A percentile compares a stretch with the other conserved stretches of the same genome.
Conservation (phyloP, 2,888 invertebrate species). For the Therioaphis trifolii region DNA sequence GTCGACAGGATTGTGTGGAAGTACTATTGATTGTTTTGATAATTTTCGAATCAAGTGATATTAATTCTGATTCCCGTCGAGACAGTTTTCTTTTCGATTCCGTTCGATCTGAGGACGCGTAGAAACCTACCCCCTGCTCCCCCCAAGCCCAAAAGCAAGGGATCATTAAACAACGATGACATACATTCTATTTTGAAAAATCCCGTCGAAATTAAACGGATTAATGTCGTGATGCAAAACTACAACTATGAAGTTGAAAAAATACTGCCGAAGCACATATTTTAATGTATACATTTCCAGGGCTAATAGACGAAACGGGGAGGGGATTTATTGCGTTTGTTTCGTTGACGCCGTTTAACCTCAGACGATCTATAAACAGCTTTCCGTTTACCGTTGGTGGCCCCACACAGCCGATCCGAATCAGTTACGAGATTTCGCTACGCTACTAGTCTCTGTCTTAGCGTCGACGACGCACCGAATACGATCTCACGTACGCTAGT, state of each 20-base stretch:
- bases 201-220: too few relatives aligned
- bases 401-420: conserved; percentile 32
- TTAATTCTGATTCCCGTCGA: not conserved
- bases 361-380: conserved; percentile 39
- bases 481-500: not conserved
- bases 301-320: too few relatives aligned
- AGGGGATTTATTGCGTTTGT: conserved; percentile 22
- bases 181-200: too few relatives aligned
- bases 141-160: too few relatives aligned
- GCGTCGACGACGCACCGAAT: conserved; percentile 4
- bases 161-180: too few relatives aligned
- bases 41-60: conserved; percentile 31
- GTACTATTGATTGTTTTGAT: conserved; percentile 30
- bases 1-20: not conserved
- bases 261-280: too few relatives aligned
- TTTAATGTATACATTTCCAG: too few relatives aligned
- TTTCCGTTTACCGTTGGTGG: conserved; percentile 27
- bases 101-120: not conserved
- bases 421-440: conserved; percentile 47
- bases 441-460: not conserved
- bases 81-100: not conserved
- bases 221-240: too few relatives aligned
- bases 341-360: conserved; percentile 27
- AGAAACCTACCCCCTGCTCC: too few relatives aligned
- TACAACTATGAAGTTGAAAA: too few relatives aligned